Evolutionary conservation across 2,113 vertebrate species (phyloP), one percentile per base, ranked within the genome.

Genomic region (Agelaius tricolor): DNA sequence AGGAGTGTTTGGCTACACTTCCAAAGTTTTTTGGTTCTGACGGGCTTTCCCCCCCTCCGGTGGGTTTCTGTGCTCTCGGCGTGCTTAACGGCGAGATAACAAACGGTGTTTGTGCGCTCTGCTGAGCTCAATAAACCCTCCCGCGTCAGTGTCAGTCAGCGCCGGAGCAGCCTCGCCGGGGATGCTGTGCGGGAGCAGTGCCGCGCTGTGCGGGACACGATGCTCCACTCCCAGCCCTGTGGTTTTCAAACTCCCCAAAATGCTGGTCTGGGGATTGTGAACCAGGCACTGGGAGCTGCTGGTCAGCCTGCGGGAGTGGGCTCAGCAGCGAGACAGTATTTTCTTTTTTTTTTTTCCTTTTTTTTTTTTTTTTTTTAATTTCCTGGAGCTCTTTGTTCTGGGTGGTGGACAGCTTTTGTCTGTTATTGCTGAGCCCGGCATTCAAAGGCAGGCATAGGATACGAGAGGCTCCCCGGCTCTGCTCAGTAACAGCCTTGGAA

Each of bases 401-500:
- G 44, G 83, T 97, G 96, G 98, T 97, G 98, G 98, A 97, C 97
- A 97, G 98, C 96, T 96, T 97, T 98, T 98, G 97, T 98, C 97
- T 97, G 90, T 96, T 95, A 92, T 78, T 97, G 95, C 94, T 97
- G 97, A 98, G 95, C 97, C 97, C 91, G 68, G 85, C 91, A 59
- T 93, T 96, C 93, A 90, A 88, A 86, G 92, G 95, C 96, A 75
- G 87, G 95, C 90, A 83, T 80, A 89, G 93, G 73, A 96, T 96
- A 93, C 47, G 71, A 87, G 97, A 91, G 96, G 96, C 96, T 97
- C 76, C 55, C 94, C 10, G 10, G 92, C 94, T 96, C 89, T 93
- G 97, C 96, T 97, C 94, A 89, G 96, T 97, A 95, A 95, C 95
- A 97, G 96, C 93, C 90, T 94, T 94, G 96, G 91, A 96, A 96